A percentile compares a stretch with the other conserved stretches of the same genome.
phyloP scores from a whole-genome alignment of 2,113 vertebrate genomes.

The Clarias batrachus region DNA sequence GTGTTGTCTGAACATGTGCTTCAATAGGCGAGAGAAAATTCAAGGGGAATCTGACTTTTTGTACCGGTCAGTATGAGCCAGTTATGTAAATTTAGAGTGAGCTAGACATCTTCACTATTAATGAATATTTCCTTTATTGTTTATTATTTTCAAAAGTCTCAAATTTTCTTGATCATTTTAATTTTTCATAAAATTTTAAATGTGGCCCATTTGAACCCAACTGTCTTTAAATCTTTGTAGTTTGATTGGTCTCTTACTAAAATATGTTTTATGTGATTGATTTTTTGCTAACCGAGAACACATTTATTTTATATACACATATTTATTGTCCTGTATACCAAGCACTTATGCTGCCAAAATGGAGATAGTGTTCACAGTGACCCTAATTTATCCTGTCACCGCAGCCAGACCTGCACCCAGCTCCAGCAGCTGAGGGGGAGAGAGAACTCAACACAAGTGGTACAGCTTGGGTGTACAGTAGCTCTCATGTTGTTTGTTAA shows the following conservation, averaged over 20 bases:
- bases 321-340: background rate
- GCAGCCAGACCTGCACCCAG: background rate
- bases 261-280: background rate
- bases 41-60: background rate
- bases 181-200: background rate
- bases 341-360: background rate
- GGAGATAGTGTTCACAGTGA: background rate
- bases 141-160: background rate
- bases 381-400: background rate
- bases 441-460: background rate
- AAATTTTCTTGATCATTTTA: background rate
- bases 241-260: background rate
- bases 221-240: background rate
- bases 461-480: background rate
- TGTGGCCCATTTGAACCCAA: background rate
- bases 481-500: background rate
- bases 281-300: background rate
- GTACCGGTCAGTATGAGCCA: background rate
- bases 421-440: background rate
- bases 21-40: background rate
- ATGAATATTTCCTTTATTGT: background rate
- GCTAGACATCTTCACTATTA: background rate
- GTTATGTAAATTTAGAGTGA: background rate
- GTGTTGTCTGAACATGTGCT: background rate
- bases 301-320: background rate